phyloP scores from a whole-genome alignment of 2,888 invertebrate species.

The Lordiphosa andalusiaca region DNA sequence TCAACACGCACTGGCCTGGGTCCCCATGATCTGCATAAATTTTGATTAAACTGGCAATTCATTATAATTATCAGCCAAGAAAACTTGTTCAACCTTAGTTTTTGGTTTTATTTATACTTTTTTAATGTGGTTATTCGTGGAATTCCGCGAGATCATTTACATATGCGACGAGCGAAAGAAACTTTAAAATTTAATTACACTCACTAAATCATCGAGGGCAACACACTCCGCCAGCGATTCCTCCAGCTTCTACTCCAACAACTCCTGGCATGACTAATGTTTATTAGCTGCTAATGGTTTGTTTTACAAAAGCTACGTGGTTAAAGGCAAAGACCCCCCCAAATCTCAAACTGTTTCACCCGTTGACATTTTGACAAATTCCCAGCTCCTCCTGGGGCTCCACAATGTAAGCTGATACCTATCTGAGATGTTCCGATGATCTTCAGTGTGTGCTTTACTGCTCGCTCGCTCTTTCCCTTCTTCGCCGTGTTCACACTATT shows the following conservation, averaged over 20 bases:
- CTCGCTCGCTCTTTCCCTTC: constrained; percentile 16
- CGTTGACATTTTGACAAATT: constrained; percentile 80
- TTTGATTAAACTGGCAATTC: constrained; percentile 43
- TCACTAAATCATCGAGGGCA: constrained; percentile 75
- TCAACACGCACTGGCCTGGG: constrained; percentile 56
- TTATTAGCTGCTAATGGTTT: constrained; percentile 80
- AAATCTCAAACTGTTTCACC: constrained; percentile 61
- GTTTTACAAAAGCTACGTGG: constrained; percentile 79
- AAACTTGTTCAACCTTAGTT: constrained; percentile 62
- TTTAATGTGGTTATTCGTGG: constrained; percentile 59
- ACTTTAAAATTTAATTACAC: constrained; percentile 77
- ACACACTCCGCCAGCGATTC: constrained; percentile 11
- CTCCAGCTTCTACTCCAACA: constrained; percentile 31
- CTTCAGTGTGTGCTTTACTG: constrained; percentile 5
- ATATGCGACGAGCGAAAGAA: constrained; percentile 64
- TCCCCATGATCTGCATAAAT: constrained; percentile 61
- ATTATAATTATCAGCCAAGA: constrained; percentile 65
- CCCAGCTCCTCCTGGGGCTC: constrained; percentile 56
- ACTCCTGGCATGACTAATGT: constrained; percentile 78
- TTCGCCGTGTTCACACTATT: constrained; percentile 73
- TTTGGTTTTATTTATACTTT: constrained; percentile 15
- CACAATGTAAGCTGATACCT: constrained; percentile 73
- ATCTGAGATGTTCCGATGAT: constrained; percentile 55
- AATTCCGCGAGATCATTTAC: constrained; percentile 70
- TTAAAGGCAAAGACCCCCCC: constrained; percentile 25